phyloP scores from a whole-genome alignment of 2,888 invertebrate species.

The Cephus pygmeus region DNA sequence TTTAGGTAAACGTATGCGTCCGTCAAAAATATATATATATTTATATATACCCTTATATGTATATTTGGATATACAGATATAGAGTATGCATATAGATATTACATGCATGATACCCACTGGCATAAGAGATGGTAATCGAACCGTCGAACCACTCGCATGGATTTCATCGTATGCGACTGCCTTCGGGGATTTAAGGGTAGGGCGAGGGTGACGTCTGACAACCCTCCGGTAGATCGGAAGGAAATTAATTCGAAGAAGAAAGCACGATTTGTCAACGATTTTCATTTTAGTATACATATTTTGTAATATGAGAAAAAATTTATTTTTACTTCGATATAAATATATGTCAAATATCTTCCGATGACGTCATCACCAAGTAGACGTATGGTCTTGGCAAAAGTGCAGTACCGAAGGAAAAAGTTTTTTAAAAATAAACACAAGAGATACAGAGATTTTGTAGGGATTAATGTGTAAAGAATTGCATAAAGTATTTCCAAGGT shows the following conservation, averaged over 20 bases:
- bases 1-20: background rate
- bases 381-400: background rate
- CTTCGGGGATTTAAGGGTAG: slow-evolving; percentile 4
- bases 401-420: background rate
- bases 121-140: slow-evolving; percentile 9
- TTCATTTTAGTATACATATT: background rate
- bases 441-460: background rate
- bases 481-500: background rate
- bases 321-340: background rate
- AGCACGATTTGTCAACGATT: background rate
- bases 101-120: background rate
- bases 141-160: slow-evolving; percentile 1
- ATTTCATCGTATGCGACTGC: background rate
- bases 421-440: too few relatives aligned
- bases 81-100: background rate
- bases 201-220: background rate
- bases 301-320: background rate
- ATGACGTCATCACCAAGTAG: background rate
- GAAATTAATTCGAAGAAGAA: background rate
- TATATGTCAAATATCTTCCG: background rate
- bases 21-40: background rate
- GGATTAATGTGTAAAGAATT: background rate
- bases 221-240: background rate
- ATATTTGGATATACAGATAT: background rate
- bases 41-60: background rate